A percentile compares a stretch with the other conserved stretches of the same genome.
These are phyloP conservation scores for Thunnus maccoyii DNA, from an alignment of 2,113 vertebrate species.

Conservation along the genomic window DNA sequence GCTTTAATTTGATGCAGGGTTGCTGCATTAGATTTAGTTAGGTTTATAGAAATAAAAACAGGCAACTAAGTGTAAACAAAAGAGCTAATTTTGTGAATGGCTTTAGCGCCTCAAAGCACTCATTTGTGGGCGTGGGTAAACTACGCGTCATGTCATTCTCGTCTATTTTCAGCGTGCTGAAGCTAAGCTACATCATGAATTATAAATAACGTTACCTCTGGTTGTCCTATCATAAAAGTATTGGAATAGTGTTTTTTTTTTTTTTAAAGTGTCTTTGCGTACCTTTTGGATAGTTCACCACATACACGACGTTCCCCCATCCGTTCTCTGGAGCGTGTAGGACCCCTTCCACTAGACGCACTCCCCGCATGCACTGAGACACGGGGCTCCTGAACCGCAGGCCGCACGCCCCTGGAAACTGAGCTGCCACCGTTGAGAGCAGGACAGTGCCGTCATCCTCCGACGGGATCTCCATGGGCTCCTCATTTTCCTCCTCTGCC, in stretches of 20 bases:
- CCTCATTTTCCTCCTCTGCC: slow-evolving; percentile 98
- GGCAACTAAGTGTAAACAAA: too few species aligned
- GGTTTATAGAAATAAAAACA: too few species aligned
- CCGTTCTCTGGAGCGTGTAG: slow-evolving; percentile 95
- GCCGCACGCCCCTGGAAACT: slow-evolving; percentile 97
- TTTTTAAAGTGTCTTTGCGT: not conserved
- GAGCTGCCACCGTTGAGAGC: slow-evolving; percentile 95
- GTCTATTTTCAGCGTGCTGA: slow-evolving; percentile 21
- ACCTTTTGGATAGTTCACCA: slow-evolving; percentile 99
- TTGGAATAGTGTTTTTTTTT: too few species aligned
- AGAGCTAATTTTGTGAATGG: not conserved
- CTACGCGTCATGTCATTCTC: slow-evolving; percentile 2
- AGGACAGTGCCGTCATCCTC: slow-evolving; percentile 98
- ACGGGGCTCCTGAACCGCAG: slow-evolving; percentile 96
- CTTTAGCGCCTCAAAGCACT: not conserved
- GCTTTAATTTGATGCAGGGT: not conserved
- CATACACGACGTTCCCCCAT: slow-evolving; percentile 96
- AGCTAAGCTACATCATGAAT: slow-evolving; percentile 36
- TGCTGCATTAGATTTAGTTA: too few species aligned
- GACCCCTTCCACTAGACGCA: slow-evolving; percentile 94
- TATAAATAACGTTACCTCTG: slow-evolving; percentile 38
- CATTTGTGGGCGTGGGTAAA: slow-evolving; percentile 29
- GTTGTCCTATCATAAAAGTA: too few species aligned
- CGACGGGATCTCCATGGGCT: slow-evolving; percentile 98
- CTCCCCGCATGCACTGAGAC: slow-evolving; percentile 97